Conservation (phyloP, 2,113 vertebrate genomes). For the Vombatus ursinus region DNA sequence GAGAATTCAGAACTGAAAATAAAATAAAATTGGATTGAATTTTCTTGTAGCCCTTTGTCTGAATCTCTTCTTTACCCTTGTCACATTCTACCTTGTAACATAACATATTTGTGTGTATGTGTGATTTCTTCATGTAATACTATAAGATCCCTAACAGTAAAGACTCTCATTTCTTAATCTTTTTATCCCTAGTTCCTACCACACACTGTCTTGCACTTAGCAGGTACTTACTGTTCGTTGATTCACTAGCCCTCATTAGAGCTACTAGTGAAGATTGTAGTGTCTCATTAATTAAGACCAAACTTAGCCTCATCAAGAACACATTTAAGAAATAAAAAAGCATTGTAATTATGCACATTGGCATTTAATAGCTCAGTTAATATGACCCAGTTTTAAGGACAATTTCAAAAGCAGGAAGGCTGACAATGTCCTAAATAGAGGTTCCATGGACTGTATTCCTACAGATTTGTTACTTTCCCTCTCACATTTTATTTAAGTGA, state of each 20-base stretch:
- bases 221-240: not conserved
- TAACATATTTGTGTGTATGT: not conserved
- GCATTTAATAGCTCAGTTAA: constrained; percentile 72
- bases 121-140: not conserved
- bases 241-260: not conserved
- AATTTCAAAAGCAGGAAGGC: constrained; percentile 65
- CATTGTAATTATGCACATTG: constrained; percentile 60
- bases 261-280: not conserved
- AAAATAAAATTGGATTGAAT: not conserved
- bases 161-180: not conserved
- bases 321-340: constrained; percentile 69
- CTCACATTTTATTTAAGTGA: constrained; percentile 10
- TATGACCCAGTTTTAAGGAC: constrained; percentile 71
- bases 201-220: not conserved
- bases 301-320: constrained; percentile 47
- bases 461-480: not conserved
- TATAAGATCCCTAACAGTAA: not conserved
- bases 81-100: not conserved
- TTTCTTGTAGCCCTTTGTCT: not conserved
- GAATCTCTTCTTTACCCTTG: not conserved
- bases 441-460: constrained; percentile 33
- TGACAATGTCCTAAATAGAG: constrained; percentile 67
- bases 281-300: constrained; percentile 57
- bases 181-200: not conserved
- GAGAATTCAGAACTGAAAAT: not conserved